Evolutionary conservation across 2,888 invertebrate genomes (phyloP), one percentile per base, ranked within the genome.

Genomic region (Lasioglossum morio): DNA sequence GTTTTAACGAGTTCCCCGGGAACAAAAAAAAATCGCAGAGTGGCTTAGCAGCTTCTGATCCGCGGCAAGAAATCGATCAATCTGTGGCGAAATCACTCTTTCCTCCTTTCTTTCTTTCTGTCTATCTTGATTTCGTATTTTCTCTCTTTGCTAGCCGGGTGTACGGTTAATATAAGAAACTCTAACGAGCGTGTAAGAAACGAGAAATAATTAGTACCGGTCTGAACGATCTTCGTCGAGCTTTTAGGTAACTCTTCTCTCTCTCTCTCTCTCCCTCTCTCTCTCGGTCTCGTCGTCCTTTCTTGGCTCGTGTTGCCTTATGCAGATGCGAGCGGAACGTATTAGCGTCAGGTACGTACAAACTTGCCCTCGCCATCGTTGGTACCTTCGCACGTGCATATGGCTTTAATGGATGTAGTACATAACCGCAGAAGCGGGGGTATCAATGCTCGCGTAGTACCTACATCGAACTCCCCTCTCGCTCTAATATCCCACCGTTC

Each of bases 101-200:
- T 12, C 27, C 57, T 8, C 23, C 3, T 30, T 69, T 19, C 34
- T 34, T 37, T 12, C 69, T 12, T 69, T 37, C 23, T 34, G 19
- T 12, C 69, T 37, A 23, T 37, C 66, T 66, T 23, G 27, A 63
- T 34, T 66, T 66, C 23, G 66, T 34, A 0, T 19, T 53, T 46
- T 66, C 70, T 53, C 43, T 12, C 23, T 57, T n/a, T 4, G 30
- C 12, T 43, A 46, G 69, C 82, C 46, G 77, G 76, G 85, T 79
- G 82, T 85, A 79, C 66, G 87, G 85, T 82, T 83, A 75, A 74
- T 85, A 81, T 72, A 91, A 91, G 90, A 86, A 88, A 86, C 70
- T 40, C 75, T 87, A 91, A 92, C 91, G 89, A 92, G 90, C 91
- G 86, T 92, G 92, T 91, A 90, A 92, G 91, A 91, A 92, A 93